Evolutionary conservation across 2,797 vertebrate genomes (phyloP).

Genomic region (Chiloscyllium punctatum): DNA sequence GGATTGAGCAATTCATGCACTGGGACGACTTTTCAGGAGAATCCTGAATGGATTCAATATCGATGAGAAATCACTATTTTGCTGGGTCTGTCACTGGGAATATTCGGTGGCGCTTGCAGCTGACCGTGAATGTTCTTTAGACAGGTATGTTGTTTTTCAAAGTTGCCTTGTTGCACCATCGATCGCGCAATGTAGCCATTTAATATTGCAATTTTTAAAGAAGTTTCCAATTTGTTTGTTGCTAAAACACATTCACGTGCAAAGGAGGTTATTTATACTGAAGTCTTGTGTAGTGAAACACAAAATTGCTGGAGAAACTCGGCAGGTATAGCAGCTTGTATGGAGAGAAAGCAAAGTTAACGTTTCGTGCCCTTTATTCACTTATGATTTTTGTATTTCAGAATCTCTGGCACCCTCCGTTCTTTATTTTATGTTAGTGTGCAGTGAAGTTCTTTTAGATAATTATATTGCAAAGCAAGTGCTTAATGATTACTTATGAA

Average conservation of each 20-base stretch:
- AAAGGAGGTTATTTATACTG: not conserved
- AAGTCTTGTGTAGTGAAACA: not conserved
- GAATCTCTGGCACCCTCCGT: too few species aligned
- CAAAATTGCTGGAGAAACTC: too few species aligned
- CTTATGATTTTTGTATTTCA: too few species aligned
- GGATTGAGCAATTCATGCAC: not conserved
- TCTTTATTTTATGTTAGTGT: too few species aligned
- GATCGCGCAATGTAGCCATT: not conserved
- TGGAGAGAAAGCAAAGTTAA: too few species aligned
- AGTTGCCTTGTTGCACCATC: not conserved
- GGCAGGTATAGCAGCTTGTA: too few species aligned
- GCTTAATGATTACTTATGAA: not conserved
- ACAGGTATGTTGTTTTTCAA: not conserved
- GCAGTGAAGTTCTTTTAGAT: not conserved
- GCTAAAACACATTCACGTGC: not conserved
- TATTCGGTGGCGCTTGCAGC: not conserved
- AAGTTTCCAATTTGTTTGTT: not conserved
- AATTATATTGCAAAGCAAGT: not conserved
- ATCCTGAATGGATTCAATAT: not conserved
- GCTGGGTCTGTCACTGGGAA: not conserved
- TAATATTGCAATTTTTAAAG: not conserved
- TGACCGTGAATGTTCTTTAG: not conserved
- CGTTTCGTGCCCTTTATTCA: too few species aligned
- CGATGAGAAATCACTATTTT: not conserved
- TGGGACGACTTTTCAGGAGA: not conserved